These are phyloP conservation scores for Zosterops lateralis DNA, from an alignment of 2,113 vertebrate species.

Conservation along the genomic window DNA sequence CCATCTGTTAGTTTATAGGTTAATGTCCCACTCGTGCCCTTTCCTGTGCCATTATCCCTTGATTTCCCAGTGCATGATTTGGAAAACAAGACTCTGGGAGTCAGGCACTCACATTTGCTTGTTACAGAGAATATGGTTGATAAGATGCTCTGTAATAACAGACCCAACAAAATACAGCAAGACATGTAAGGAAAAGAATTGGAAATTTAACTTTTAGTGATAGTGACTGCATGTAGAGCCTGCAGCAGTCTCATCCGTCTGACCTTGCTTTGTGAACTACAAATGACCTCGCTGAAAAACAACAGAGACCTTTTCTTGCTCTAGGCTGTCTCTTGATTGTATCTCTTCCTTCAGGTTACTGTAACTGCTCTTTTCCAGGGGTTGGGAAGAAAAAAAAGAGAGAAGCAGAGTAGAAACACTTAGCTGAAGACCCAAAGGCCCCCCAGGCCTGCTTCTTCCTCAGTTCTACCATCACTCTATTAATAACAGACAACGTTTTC, in stretches of 20 bases:
- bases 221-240: slow-evolving; percentile 61
- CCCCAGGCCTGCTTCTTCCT: slow-evolving; percentile 53
- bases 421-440: slow-evolving; percentile 68
- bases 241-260: slow-evolving; percentile 55
- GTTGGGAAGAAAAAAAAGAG: slow-evolving; percentile 7
- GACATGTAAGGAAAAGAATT: background rate
- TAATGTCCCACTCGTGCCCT: background rate
- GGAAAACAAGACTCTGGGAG: background rate
- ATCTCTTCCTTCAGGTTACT: slow-evolving; percentile 66
- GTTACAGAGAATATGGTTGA: background rate
- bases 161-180: background rate
- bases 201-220: slow-evolving; percentile 71
- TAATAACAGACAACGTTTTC: slow-evolving; percentile 70
- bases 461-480: slow-evolving; percentile 70
- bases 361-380: slow-evolving; percentile 69
- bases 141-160: background rate
- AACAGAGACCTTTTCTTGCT: slow-evolving; percentile 61
- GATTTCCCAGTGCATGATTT: background rate
- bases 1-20: background rate
- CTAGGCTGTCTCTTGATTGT: slow-evolving; percentile 66
- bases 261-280: slow-evolving; percentile 69
- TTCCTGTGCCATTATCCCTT: background rate
- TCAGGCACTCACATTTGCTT: background rate
- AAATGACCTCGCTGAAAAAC: slow-evolving; percentile 65
- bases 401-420: slow-evolving; percentile 66